phyloP scores from a whole-genome alignment of 2,113 vertebrate genomes.

The Eulacestoma nigropectus region DNA sequence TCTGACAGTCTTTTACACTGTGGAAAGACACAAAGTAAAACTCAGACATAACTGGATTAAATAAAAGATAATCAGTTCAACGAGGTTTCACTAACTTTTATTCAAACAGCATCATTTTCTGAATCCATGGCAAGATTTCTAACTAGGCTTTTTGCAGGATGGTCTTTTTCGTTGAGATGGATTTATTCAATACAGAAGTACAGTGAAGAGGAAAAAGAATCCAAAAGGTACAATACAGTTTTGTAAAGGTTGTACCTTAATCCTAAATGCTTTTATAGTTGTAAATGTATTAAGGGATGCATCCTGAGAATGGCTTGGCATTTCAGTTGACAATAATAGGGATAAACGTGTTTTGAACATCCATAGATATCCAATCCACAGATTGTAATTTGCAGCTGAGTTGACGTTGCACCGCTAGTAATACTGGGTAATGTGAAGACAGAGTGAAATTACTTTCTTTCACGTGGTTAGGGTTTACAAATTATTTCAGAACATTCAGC shows the following conservation, averaged over 20 bases:
- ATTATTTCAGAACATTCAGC: not conserved
- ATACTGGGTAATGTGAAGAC: not conserved
- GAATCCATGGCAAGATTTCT: not conserved
- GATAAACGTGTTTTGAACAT: constrained; percentile 1
- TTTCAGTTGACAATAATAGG: constrained; percentile 26
- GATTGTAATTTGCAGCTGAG: not conserved
- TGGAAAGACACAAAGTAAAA: not conserved
- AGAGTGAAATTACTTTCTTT: not conserved
- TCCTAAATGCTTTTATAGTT: not conserved
- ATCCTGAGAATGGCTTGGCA: not conserved
- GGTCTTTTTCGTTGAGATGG: not conserved
- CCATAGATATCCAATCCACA: not conserved
- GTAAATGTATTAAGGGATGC: not conserved
- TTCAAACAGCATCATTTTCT: not conserved
- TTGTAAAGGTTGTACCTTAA: not conserved
- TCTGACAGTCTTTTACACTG: not conserved
- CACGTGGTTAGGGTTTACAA: not conserved
- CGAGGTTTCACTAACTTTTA: not conserved
- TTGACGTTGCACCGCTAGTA: not conserved
- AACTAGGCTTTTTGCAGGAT: not conserved
- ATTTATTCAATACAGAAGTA: not conserved
- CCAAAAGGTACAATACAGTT: not conserved
- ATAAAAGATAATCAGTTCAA: not conserved
- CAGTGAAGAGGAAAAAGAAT: not conserved
- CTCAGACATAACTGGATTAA: not conserved